A percentile compares a stretch with the other conserved stretches of the same genome.
These are phyloP conservation scores for Lateolabrax maculatus DNA, from an alignment of 2,797 vertebrate genomes.

Conservation along the genomic window DNA sequence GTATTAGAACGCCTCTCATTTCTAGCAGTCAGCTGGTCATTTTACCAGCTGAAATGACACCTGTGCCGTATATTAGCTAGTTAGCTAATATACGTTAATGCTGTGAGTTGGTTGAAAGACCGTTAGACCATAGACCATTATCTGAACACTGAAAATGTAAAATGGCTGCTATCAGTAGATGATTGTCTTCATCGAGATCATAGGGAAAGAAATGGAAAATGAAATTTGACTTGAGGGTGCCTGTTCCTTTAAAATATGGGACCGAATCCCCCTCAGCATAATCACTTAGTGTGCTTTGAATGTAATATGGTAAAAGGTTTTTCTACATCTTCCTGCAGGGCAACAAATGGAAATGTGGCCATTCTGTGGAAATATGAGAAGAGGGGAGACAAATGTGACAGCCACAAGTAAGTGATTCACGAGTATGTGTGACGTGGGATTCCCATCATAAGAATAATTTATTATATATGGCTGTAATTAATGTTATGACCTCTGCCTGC, in stretches of 20 bases:
- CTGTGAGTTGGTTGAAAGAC: too few relatives aligned
- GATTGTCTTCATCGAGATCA: too few relatives aligned
- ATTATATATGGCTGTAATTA: conserved; percentile 15
- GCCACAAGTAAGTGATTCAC: conserved; percentile 20
- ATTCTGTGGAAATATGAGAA: conserved; percentile 40
- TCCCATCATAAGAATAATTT: not conserved
- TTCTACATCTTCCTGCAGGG: conserved; percentile 35
- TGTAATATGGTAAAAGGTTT: conserved; percentile 54
- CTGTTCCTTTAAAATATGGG: not conserved
- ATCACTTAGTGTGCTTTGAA: conserved; percentile 12
- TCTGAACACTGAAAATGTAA: not conserved
- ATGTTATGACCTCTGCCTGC: not conserved
- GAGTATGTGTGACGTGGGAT: not conserved
- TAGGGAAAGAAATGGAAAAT: not conserved
- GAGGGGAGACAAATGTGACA: not conserved
- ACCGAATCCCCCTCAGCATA: not conserved
- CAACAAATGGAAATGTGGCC: conserved; percentile 34
- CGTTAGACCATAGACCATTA: not conserved
- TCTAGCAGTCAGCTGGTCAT: too few relatives aligned
- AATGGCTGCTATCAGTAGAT: not conserved
- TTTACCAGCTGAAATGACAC: too few relatives aligned
- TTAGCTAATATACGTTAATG: too few relatives aligned
- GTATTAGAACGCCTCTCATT: not conserved
- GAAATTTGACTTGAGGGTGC: not conserved
- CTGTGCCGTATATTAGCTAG: too few relatives aligned